phyloP scores from a whole-genome alignment of 2,113 vertebrate species.

The Romanogobio albipinnatus region DNA sequence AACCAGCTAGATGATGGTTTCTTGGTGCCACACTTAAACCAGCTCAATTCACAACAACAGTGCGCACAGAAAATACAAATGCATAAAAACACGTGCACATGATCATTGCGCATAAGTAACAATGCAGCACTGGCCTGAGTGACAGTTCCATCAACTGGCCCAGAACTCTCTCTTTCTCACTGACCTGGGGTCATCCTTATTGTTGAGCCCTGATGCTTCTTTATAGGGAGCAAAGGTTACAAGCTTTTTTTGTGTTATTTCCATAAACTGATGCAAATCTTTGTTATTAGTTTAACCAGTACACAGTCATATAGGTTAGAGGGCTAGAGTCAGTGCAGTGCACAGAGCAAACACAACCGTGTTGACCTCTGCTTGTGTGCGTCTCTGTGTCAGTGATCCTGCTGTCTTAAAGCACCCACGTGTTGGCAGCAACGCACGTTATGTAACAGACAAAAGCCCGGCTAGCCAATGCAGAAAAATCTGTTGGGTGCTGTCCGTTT shows the following conservation, averaged over 20 bases:
- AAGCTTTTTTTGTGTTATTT: background rate
- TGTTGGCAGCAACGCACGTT: constrained; percentile 70
- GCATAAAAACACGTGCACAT: background rate
- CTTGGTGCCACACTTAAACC: background rate
- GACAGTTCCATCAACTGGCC: background rate
- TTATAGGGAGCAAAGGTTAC: background rate
- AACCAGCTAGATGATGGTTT: too few species aligned
- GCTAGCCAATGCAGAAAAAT: constrained; percentile 65
- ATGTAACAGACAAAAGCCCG: constrained; percentile 74
- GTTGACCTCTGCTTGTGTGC: constrained; percentile 56
- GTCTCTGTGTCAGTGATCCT: constrained; percentile 62
- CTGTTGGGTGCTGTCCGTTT: constrained; percentile 36
- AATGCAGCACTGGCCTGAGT: background rate
- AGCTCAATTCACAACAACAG: background rate
- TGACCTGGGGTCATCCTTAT: background rate
- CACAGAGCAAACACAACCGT: constrained; percentile 14
- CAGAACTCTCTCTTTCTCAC: background rate
- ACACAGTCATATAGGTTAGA: constrained; percentile 29
- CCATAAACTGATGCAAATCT: constrained; percentile 17
- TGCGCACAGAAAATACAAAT: background rate
- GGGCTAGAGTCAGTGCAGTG: background rate
- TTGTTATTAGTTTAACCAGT: background rate
- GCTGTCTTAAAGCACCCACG: constrained; percentile 67
- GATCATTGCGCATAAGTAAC: background rate
- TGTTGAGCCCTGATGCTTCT: background rate